A percentile compares a stretch with the other conserved stretches of the same genome.
Conservation (phyloP, 2,113 vertebrate species). For the Odontesthes bonariensis region DNA sequence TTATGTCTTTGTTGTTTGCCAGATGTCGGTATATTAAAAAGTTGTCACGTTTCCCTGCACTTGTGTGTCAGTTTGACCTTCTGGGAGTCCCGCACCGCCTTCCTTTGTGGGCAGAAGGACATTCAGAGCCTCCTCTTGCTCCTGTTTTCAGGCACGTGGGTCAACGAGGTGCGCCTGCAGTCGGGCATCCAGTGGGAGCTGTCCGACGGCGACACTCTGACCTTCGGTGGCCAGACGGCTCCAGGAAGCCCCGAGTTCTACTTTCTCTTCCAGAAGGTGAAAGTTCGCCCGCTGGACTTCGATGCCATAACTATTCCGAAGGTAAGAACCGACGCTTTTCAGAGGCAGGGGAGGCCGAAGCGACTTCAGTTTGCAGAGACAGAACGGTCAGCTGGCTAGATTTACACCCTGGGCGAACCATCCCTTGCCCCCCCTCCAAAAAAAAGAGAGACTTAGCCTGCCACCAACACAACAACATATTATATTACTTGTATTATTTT, state of each 20-base stretch:
- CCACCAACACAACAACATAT: too few species aligned
- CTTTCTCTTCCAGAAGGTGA: conserved; percentile 93
- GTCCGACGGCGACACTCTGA: conserved; percentile 88
- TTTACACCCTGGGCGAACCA: too few species aligned
- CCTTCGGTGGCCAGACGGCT: conserved; percentile 81
- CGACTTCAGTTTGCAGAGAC: too few species aligned
- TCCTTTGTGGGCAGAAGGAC: too few species aligned
- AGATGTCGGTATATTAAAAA: conserved; percentile 14
- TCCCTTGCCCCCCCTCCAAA: too few species aligned
- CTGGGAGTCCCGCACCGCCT: too few species aligned
- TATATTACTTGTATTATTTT: too few species aligned
- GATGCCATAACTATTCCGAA: conserved; percentile 90
- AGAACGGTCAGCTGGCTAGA: too few species aligned
- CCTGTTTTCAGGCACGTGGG: conserved; percentile 85
- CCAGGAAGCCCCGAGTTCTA: conserved; percentile 86
- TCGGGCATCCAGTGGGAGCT: conserved; percentile 84
- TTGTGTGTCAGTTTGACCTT: background rate
- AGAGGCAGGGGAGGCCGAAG: too few species aligned
- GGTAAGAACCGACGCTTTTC: conserved; percentile 24
- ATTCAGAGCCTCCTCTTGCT: background rate
- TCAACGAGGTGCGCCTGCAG: conserved; percentile 88
- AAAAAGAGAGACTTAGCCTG: too few species aligned
- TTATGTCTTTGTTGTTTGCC: conserved; percentile 12
- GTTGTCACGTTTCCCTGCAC: background rate
- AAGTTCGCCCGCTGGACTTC: conserved; percentile 90